Percentiles rank a stretch among this genome's conserved stretches.
Evolutionary conservation across 2,113 vertebrate genomes (phyloP).

Genomic region (Motacilla tschutschensis): DNA sequence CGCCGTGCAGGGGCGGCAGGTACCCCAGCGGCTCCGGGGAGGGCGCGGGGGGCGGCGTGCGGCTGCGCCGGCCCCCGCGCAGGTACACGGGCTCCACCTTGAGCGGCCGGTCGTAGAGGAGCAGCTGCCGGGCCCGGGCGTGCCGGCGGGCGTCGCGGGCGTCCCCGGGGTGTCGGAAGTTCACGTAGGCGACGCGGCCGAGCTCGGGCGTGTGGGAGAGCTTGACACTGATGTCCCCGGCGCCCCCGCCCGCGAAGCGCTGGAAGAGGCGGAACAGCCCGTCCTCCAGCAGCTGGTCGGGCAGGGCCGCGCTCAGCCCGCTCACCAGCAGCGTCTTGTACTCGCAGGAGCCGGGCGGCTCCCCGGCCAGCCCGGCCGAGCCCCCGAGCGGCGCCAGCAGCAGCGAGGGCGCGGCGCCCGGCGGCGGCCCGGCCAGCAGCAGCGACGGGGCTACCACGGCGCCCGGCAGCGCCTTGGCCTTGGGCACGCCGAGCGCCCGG

Average conservation of each 20-base stretch:
- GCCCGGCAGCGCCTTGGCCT: background rate
- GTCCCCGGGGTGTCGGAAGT: slow-evolving; percentile 91
- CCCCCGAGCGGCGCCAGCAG: slow-evolving; percentile 59
- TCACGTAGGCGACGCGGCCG: slow-evolving; percentile 93
- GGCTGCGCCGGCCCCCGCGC: slow-evolving; percentile 69
- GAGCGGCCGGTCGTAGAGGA: slow-evolving; percentile 89
- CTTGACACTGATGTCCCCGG: slow-evolving; percentile 92
- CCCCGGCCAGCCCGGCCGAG: slow-evolving; percentile 63
- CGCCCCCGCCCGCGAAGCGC: slow-evolving; percentile 79
- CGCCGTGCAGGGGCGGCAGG: slow-evolving; percentile 76
- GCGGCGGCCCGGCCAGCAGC: slow-evolving; percentile 63
- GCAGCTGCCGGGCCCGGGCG: slow-evolving; percentile 85
- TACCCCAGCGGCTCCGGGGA: slow-evolving; percentile 83
- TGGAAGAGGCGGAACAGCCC: slow-evolving; percentile 96
- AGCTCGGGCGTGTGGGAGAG: slow-evolving; percentile 93
- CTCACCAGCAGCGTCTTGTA: slow-evolving; percentile 95
- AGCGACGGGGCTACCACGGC: background rate
- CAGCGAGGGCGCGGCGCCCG: slow-evolving; percentile 52
- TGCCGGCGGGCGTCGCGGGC: slow-evolving; percentile 92
- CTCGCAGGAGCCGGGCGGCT: slow-evolving; percentile 74
- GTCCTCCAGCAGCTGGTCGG: slow-evolving; percentile 94
- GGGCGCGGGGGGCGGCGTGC: slow-evolving; percentile 73
- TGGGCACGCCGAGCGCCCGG: background rate
- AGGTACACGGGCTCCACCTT: slow-evolving; percentile 94
- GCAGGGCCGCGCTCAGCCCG: slow-evolving; percentile 90